phyloP scores from a whole-genome alignment of 2,113 vertebrate genomes.

The Clarias gariepinus region DNA sequence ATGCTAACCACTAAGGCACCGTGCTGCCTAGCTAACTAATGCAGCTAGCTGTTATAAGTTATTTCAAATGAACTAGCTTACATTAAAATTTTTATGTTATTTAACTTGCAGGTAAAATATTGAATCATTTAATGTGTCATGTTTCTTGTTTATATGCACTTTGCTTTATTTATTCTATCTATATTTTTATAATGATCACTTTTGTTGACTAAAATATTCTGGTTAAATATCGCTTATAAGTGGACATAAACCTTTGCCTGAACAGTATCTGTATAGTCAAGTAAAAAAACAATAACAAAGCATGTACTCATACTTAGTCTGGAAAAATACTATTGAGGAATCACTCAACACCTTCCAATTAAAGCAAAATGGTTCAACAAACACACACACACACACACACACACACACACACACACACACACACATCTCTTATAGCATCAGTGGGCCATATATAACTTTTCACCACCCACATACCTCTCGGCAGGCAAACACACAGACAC shows the following conservation, averaged over 20 bases:
- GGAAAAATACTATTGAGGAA: neutral
- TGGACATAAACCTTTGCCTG: neutral
- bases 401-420: constrained; percentile 51
- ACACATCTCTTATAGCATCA: constrained; percentile 49
- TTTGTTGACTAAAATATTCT: neutral
- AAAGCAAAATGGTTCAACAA: constrained; percentile 7
- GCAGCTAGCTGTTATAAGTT: neutral
- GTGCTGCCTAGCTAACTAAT: neutral
- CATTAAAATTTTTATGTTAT: too few species aligned
- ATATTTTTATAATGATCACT: neutral
- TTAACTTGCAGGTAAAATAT: neutral
- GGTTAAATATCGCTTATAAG: neutral
- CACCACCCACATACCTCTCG: constrained; percentile 64
- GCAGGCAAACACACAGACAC: constrained; percentile 55
- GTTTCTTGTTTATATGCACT: neutral
- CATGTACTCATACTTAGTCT: neutral
- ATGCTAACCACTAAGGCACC: too few species aligned
- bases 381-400: constrained; percentile 12
- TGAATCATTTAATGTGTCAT: neutral
- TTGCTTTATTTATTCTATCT: neutral
- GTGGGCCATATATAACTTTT: constrained; percentile 47
- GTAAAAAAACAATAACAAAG: neutral
- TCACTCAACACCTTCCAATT: constrained; percentile 4
- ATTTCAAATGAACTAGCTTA: neutral
- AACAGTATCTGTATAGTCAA: neutral